phyloP scores from a whole-genome alignment of 2,797 vertebrate species.

The Corythornis leucogaster region DNA sequence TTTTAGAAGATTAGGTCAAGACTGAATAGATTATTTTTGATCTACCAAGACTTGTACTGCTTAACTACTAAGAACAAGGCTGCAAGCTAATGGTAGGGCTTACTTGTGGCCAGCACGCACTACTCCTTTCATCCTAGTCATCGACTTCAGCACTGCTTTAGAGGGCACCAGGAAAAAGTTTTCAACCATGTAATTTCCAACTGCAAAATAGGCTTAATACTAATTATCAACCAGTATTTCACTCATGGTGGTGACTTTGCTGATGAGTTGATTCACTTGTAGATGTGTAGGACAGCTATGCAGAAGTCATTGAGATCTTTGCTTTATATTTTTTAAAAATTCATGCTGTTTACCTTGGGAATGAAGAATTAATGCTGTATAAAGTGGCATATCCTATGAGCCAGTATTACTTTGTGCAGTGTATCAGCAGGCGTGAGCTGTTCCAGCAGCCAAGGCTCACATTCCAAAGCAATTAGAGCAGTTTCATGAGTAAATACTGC shows the following conservation, averaged over 20 bases:
- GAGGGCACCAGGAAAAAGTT: not conserved
- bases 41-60: not conserved
- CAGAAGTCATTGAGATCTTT: not conserved
- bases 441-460: slow-evolving; percentile 25
- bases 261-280: not conserved
- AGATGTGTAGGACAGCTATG: not conserved
- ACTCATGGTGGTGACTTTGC: not conserved
- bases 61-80: not conserved
- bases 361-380: not conserved
- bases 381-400: not conserved
- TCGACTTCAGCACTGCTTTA: not conserved
- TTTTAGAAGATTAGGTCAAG: not conserved
- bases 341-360: not conserved
- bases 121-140: not conserved
- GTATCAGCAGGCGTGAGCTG: not conserved
- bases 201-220: not conserved
- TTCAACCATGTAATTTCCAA: not conserved
- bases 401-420: not conserved
- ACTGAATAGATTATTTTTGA: not conserved
- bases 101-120: not conserved
- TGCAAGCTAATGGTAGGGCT: not conserved
- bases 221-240: not conserved
- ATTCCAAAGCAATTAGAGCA: slow-evolving; percentile 62
- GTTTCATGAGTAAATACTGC: slow-evolving; percentile 43
- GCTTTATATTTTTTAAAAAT: not conserved